These are phyloP conservation scores for Margarornis squamiger DNA, from an alignment of 2,797 vertebrate species.

Conservation along the genomic window DNA sequence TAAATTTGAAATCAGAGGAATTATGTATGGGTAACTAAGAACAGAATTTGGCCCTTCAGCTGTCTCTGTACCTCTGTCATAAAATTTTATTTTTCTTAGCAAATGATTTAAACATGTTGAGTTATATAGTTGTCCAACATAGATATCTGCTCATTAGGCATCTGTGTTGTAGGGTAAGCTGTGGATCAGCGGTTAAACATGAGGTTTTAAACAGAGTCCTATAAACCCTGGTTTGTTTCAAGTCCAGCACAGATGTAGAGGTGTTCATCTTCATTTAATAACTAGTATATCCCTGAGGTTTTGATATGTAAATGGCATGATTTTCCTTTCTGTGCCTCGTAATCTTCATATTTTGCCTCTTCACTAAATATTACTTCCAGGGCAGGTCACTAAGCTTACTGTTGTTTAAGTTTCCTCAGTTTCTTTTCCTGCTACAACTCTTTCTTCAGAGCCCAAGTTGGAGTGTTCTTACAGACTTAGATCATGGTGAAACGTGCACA, in stretches of 20 bases:
- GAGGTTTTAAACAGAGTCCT: conserved; percentile 42
- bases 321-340: background rate
- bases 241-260: conserved; percentile 14
- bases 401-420: background rate
- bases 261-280: conserved; percentile 40
- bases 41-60: conserved; percentile 14
- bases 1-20: conserved; percentile 36
- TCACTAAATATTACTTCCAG: conserved; percentile 15
- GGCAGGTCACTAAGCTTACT: background rate
- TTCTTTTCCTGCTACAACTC: background rate
- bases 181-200: conserved; percentile 4
- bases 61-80: conserved; percentile 9
- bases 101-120: conserved; percentile 39
- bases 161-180: conserved; percentile 14
- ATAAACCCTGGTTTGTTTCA: conserved; percentile 30
- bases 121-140: background rate
- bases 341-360: background rate
- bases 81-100: conserved; percentile 42
- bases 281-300: background rate
- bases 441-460: background rate
- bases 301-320: background rate
- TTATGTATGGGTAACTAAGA: conserved; percentile 9
- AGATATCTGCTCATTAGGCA: conserved; percentile 25
- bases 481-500: background rate
- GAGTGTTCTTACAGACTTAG: background rate